Conservation (phyloP, 2,888 invertebrate species). For the Diogma glabrata region DNA sequence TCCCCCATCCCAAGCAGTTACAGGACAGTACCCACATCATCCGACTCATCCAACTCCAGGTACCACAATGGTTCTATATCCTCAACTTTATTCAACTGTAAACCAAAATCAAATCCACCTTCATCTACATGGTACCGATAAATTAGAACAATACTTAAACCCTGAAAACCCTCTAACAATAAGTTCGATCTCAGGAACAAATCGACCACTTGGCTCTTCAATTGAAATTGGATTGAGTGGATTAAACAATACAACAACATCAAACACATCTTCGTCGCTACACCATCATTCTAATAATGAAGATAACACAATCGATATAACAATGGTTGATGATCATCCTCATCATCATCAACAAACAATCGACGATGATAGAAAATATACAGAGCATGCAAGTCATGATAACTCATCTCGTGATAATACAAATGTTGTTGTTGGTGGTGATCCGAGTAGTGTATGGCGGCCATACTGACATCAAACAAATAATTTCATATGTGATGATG, state of each 20-base stretch:
- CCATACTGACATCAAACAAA: slow-evolving; percentile 43
- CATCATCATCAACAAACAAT: slow-evolving; percentile 33
- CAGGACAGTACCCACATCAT: slow-evolving; percentile 26
- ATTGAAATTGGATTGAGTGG: slow-evolving; percentile 41
- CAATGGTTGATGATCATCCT: slow-evolving; percentile 36
- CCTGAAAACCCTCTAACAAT: slow-evolving; percentile 45
- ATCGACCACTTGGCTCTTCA: slow-evolving; percentile 32
- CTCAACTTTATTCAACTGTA: slow-evolving; percentile 70
- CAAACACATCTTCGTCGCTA: slow-evolving; percentile 18
- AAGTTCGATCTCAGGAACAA: slow-evolving; percentile 39
- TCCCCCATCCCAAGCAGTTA: slow-evolving; percentile 23
- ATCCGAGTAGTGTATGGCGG: slow-evolving; percentile 55
- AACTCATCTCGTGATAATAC: slow-evolving; percentile 17
- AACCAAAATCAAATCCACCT: slow-evolving; percentile 81
- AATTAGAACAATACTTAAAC: slow-evolving; percentile 52
- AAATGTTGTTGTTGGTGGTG: slow-evolving; percentile 32
- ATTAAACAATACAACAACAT: slow-evolving; percentile 28
- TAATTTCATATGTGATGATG: slow-evolving; percentile 7
- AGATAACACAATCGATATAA: slow-evolving; percentile 23
- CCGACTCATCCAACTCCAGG: slow-evolving; percentile 37
- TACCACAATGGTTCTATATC: slow-evolving; percentile 60
- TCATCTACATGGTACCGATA: slow-evolving; percentile 59
- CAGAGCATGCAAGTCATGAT: slow-evolving; percentile 25
- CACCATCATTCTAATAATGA: slow-evolving; percentile 9
- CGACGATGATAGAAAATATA: slow-evolving; percentile 32